Base-by-base conservation (phyloP, 2,888 invertebrate genomes). In the Limulus polyphemus region DNA sequence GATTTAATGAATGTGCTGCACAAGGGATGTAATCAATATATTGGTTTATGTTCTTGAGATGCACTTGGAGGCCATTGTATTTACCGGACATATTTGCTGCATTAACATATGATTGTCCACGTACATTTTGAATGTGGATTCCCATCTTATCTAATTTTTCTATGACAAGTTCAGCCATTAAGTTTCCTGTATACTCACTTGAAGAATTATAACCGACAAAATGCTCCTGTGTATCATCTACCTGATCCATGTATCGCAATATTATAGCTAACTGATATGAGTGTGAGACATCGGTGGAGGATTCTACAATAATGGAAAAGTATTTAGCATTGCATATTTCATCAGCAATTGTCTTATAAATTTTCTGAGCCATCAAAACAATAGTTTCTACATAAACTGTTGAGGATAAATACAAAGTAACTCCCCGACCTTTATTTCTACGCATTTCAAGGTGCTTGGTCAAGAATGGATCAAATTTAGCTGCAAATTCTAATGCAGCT, bases 321-420 rank as follows among this genome's bases (percentile, higher is more conserved):
- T 10, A 52, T 52, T 52, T 52, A 14, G 52, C 52, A 52, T 16
- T 52, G n/a, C 17, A 16, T 12, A 52, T 52, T 17, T 52, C 52
- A 9, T 12, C 14, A 16, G 17, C 14, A 52, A 52, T 52, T 17
- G 9, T 17, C 17, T 52, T 14, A 52, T 17, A 17, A 52, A 52
- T 17, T 16, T 17, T 14, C n/a, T 14, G 10, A 52, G 14, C 52
- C 52, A 52, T 52, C 14, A 52, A 16, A 16, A 16, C 52, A 10
- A 72, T 71, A 67, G 73, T 71, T 67, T 74, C 71, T 60, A 71
- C 70, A 67, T 71, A 72, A 47, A 71, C 73, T 67, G 70, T 72
- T n/a, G 69, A 69, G 58, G 69, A 69, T 61, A 70, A 64, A 67
- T 70, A 71, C 62, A 75, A 65, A 62, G 70, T 64, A 58, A 60